Evolutionary conservation across 2,888 invertebrate genomes (phyloP), one percentile per base, ranked within the genome.

Genomic region (Xestia rhomboidea): DNA sequence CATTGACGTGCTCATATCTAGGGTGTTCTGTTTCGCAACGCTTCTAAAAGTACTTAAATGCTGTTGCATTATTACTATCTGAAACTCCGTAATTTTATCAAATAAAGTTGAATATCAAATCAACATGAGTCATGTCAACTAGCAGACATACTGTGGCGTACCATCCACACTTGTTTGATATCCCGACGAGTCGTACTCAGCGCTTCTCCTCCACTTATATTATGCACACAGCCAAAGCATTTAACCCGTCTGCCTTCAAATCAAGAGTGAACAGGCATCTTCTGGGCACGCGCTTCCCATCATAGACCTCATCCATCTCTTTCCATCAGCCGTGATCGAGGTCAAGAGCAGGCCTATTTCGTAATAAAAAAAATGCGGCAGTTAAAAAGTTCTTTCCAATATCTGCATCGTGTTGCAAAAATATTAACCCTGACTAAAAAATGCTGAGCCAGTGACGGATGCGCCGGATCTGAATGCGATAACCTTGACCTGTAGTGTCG

Each of bases 1-100:
- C 76, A 83, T 87, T 87, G 83, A 83, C 77, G 76, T 77, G 38
- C 73, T 74, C 57, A 68, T 77, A 71, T 30, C 46, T 64, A 27
- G 67, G 68, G 57, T 73, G 46, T 54, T 86, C 64, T 76, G 63
- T 77, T 84, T 68, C 57, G 30, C 49, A 73, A 71, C 44, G 34
- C 38, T 30, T 68, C 38, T 60, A 34, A 41, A 70, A 30, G 51
- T 60, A 5, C 18, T 69, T 69, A 54, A 57, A 60, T 30, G 8
- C 8, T 54, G 13, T 51, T 38, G 24, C 30, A 80, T 57, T 57
- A 41, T 41, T 41, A 41, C n/a, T n/a, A n/a, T n/a, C 8, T n/a
- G 41, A 64, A 41, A 64, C 11, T 15, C n/a, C 21, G 10, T 34
- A 30, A 10, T 62, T 60, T 34, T 34, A 41, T 13, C 34, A 27